Base-by-base conservation (phyloP, 2,888 invertebrate species). In the Abrostola triplasia region DNA sequence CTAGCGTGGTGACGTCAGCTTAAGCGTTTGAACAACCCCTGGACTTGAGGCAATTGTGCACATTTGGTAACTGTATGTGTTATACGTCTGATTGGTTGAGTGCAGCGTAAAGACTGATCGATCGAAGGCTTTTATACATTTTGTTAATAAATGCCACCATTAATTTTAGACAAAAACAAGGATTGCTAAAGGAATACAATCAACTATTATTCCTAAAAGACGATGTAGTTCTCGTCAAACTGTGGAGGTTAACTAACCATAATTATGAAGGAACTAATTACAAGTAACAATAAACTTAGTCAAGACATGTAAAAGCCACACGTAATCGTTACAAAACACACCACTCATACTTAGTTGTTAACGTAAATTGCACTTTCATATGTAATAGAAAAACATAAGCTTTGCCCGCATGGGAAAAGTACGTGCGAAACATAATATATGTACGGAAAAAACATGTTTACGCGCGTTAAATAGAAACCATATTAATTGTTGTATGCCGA, bases 1-100 rank as follows among this genome's bases (percentile, higher is more conserved):
- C 73, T 80, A 70, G 72, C 64, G 67, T 77, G 70, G 75, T 80
- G 67, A 77, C 62, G 62, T 73, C 70, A 71, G 37, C 54, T 61
- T 52, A 59, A 63, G 55, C 66, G 57, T 60, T 69, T 69, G 60
- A 53, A 51, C 40, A 49, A 67, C 40, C 64, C 68, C 59, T 70
- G 44, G 41, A 54, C 55, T 53, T 65, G 11, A 48, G 52, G 53
- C 50, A 53, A 66, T 49, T 55, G 38, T 67, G 42, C 35, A 50
- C 47, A 35, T 56, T 75, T 40, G 54, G 47, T 44, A 36, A 62
- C 42, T 48, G 57, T 54, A 74, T 57, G 70, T 62, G 56, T 74
- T 56, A 67, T 73, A 38, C 37, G 24, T 5, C 11, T 42, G 47
- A 70, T 70, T 74, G 44, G 38, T 12, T 36, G 12, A 42, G 12